phyloP scores from a whole-genome alignment of 2,888 invertebrate genomes.

The Geophilus truncorum region DNA sequence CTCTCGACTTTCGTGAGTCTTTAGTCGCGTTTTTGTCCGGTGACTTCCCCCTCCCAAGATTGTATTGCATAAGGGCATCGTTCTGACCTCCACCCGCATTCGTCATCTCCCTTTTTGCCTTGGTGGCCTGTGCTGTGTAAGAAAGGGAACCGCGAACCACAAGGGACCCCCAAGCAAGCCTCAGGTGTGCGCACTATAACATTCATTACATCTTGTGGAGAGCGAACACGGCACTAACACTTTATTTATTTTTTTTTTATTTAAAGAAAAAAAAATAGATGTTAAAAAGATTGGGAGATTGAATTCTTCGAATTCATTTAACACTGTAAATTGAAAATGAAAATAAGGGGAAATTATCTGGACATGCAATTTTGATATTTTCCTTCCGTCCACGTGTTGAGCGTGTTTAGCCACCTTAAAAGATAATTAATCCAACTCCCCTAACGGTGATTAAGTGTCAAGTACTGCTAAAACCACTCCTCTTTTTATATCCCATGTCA shows the following conservation, averaged over 20 bases:
- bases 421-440: background rate
- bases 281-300: background rate
- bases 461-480: slow-evolving; percentile 3
- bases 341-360: too few relatives aligned
- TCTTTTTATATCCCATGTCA: slow-evolving; percentile 8
- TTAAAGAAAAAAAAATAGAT: background rate
- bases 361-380: too few relatives aligned
- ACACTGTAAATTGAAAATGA: too few relatives aligned
- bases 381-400: background rate
- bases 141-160: background rate
- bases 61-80: background rate
- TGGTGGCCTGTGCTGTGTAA: background rate
- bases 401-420: background rate
- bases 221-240: background rate
- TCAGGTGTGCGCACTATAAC: background rate
- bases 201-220: background rate
- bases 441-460: slow-evolving; percentile 11
- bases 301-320: background rate
- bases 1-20: background rate
- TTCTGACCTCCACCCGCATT: slow-evolving; percentile 7
- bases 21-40: background rate
- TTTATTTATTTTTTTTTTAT: background rate
- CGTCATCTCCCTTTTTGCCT: background rate
- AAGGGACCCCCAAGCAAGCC: background rate
- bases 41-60: background rate